Evolutionary conservation across 1,140 invertebrate genomes (phyloP), one percentile per base, ranked within the genome.

Genomic region (Rhagoletis zephyria): DNA sequence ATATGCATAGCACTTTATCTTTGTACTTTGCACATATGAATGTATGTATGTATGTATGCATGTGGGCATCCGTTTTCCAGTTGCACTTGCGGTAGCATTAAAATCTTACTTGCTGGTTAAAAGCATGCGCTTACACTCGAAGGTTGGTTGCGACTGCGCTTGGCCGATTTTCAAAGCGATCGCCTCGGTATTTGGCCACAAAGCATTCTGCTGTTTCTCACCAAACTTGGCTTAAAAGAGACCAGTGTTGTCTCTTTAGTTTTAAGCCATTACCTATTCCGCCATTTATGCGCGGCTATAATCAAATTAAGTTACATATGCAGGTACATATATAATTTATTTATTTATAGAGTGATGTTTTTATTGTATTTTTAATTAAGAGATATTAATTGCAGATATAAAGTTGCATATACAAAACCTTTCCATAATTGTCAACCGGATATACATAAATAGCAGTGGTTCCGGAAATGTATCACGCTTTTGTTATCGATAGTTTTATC

Each of bases 91-190:
- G 61, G 12, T 4, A 7, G 12, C 48, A n/a, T 81, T 51, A 56
- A 59, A 10, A 56, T 30, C 4, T 12, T 56, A 7, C 7, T 81
- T 30, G 9, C 74, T 48, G 74, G 51, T 56, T 56, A 16, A 9
- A 56, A 7, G 30, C 48, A 9, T 30, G 48, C 48, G 12, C 4
- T 56, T 48, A 81, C 48, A 56, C 74, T 81, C 19, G 74, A 59
- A 48, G 74, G 16, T 56, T 81, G 74, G 48, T 81, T 81, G 74
- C 74, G 74, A 81, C 74, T 81, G 74, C 74, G 74, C 48, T 81
- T 48, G n/a, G n/a, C 45, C 48, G 51, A 51, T 77, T 48, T n/a
- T 19, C 45, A 6, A 51, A n/a, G 45, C 70, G 45, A n/a, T 48
- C 48, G n/a, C 45, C 42, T 56, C 10, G 16, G n/a, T 81, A 81